Evolutionary conservation across 2,797 vertebrate species (phyloP), one percentile per base, ranked within the genome.

Genomic region (Sphenodon punctatus): DNA sequence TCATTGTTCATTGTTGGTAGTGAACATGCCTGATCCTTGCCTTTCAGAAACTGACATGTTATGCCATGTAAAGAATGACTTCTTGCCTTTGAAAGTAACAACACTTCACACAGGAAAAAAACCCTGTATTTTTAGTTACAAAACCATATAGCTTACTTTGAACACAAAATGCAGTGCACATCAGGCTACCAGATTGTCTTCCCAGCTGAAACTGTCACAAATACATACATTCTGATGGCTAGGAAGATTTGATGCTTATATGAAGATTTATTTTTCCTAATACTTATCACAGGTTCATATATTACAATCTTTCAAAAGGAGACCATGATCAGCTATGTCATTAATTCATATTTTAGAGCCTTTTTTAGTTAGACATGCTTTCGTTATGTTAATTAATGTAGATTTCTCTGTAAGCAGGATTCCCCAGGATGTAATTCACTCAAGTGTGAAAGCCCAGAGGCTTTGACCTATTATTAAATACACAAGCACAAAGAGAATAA

Each of bases 381-480:
- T 60, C 75, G 92, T 91, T 89, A 89, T 89, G 83, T 87, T 91
- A 92, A 89, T 92, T 91, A 92, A 30, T 67, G 56, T 80, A 80
- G 59, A 55, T 84, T 90, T 85, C 77, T 87, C 38, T 30, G 78
- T 85, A 80, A 66, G 68, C 53, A 88, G 80, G 75, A 55, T 87
- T 90, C 75, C 75, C 41, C 60, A 70, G 76, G 83, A 81, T 91
- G 82, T 78, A 91, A 90, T 81, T 84, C 88, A 94, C 72, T 91
- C 89, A 90, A 92, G 85, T 91, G 81, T 88, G 85, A 89, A 92
- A 86, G 55, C 86, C 90, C 41, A 86, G 73, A 92, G 88, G 88
- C 89, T 91, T 87, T 93, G 86, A 87, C 81, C 81, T 94, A 82
- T 91, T 92, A 90, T 82, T 91, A 88, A 91, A 78, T 27, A 84